These are phyloP conservation scores for Mesopsocus fuscifrons DNA, from an alignment of 2,888 invertebrate genomes.

Conservation along the genomic window DNA sequence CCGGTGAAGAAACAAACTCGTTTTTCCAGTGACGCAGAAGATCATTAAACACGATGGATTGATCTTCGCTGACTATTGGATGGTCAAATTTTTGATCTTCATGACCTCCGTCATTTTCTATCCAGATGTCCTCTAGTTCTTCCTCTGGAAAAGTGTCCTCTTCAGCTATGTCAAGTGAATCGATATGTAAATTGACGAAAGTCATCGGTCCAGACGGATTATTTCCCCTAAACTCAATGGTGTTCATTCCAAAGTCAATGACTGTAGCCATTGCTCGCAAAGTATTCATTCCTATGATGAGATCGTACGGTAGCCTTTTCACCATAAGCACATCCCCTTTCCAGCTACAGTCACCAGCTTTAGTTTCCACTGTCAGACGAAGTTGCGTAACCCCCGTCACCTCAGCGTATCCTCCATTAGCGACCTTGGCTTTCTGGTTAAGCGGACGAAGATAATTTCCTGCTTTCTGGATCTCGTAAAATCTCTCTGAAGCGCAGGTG, in stretches of 20 bases:
- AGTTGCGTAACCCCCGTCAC: not conserved
- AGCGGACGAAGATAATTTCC: too few relatives aligned
- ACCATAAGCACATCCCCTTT: not conserved
- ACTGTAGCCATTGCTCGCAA: not conserved
- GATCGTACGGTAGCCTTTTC: not conserved
- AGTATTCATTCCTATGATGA: not conserved
- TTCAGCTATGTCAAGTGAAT: not conserved
- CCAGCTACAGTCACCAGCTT: too few relatives aligned
- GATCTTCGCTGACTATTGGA: not conserved
- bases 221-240: not conserved
- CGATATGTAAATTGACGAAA: not conserved
- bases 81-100: not conserved
- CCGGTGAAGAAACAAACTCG: not conserved
- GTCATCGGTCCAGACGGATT: not conserved
- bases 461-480: too few relatives aligned
- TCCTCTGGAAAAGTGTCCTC: not conserved
- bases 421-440: not conserved
- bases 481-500: too few relatives aligned
- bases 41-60: not conserved
- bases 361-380: not conserved
- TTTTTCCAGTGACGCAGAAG: not conserved
- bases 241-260: not conserved
- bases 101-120: not conserved
- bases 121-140: not conserved
- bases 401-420: not conserved